Evolutionary conservation across 2,797 vertebrate genomes (phyloP), one percentile per base, ranked within the genome.

Genomic region (Pempheris klunzingeri): DNA sequence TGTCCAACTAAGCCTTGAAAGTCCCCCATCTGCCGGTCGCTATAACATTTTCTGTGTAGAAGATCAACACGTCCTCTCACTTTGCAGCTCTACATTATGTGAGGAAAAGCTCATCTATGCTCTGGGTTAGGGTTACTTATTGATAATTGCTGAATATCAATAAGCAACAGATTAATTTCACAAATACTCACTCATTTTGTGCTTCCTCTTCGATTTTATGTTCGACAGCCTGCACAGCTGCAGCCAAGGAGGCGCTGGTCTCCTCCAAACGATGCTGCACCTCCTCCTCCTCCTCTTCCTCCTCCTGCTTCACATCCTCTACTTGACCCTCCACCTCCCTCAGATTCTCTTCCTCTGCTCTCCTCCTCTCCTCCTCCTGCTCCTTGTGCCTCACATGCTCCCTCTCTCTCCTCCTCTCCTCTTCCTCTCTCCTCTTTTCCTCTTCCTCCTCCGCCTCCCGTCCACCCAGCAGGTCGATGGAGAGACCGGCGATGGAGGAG

Each of bases 181-280:
- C 24, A 26, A 68, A 46, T 22, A 88, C 96, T 96, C 93, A 98
- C 97, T 96, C 95, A 2, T 95, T 95, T 67, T 96, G 96, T 18
- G 88, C 96, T 67, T 99, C 97, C 73, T 91, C 91, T 61, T 96
- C 95, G 83, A 99, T 97, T 90, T 97, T 96, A 66, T 98, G 97
- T 75, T 98, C 97, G 36, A 96, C 97, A 0, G 95, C 97, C 80
- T 98, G 96, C 89, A 98, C 93, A 11, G 98, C 97, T 0, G 96
- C 97, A 0, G 97, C 97, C 76, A 98, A 88, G 38, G 97, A 97
- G n/a, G 97, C 96, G 5, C 96, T 98, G 43, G 97, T 97, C 91
- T 98, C 97, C 89, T 98, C 97, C 92, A 98, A 41, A 10, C 85
- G 62, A 77, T 88, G 82, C 77, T 89, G 73, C 62, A 73, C 88